These are phyloP conservation scores for Clunio marinus DNA, from an alignment of 2,888 invertebrate species.

Conservation along the genomic window DNA sequence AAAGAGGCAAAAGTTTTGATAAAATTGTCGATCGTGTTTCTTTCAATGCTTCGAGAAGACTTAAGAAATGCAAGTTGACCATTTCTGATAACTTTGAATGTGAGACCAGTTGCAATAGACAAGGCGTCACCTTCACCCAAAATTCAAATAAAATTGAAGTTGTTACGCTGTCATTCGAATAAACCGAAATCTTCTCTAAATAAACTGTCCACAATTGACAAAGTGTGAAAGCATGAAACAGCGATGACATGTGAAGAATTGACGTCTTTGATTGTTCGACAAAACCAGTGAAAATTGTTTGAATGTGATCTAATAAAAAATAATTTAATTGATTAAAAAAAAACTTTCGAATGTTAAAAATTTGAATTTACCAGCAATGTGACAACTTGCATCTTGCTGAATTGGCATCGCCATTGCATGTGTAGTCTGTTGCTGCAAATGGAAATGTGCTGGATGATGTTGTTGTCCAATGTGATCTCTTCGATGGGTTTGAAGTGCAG, in stretches of 20 bases:
- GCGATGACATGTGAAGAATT: slow-evolving; percentile 89
- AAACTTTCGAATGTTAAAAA: too few species aligned
- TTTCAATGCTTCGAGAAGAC: slow-evolving; percentile 87
- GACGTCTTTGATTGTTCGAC: slow-evolving; percentile 92
- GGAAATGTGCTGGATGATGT: slow-evolving; percentile 42
- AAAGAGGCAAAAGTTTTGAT: slow-evolving; percentile 86
- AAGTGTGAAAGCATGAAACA: slow-evolving; percentile 95
- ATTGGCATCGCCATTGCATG: slow-evolving; percentile 71
- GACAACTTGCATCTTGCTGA: slow-evolving; percentile 92
- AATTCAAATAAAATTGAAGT: slow-evolving; percentile 89
- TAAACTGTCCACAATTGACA: slow-evolving; percentile 99
- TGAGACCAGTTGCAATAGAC: slow-evolving; percentile 85
- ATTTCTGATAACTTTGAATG: slow-evolving; percentile 96
- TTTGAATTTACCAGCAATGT: slow-evolving; percentile 64
- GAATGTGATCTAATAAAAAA: slow-evolving; percentile 72
- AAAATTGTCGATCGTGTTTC: slow-evolving; percentile 93
- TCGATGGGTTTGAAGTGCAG: slow-evolving; percentile 56
- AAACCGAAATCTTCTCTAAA: slow-evolving; percentile 79
- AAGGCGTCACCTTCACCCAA: slow-evolving; percentile 97
- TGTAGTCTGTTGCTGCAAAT: slow-evolving; percentile 45
- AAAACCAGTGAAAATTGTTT: slow-evolving; percentile 93
- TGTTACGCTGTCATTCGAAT: slow-evolving; percentile 65
- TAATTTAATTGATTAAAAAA: neutral
- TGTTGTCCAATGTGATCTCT: slow-evolving; percentile 43
- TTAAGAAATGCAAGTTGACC: slow-evolving; percentile 94